Evolutionary conservation across 2,888 invertebrate genomes (phyloP).

Genomic region (Machimus atricapillus): DNA sequence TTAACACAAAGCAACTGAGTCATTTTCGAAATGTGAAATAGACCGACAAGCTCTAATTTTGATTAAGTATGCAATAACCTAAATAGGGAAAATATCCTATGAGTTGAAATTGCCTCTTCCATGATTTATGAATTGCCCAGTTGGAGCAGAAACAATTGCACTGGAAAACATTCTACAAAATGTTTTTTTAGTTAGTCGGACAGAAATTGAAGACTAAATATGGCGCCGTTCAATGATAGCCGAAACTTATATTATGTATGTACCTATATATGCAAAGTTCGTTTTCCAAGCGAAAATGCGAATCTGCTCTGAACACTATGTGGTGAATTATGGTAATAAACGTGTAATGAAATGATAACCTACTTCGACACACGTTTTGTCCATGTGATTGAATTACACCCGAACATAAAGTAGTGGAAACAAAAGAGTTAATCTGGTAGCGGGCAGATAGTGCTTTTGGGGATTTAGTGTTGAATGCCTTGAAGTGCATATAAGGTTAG

Average conservation of each 20-base stretch:
- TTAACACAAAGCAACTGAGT: too few species aligned
- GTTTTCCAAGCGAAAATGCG: background rate
- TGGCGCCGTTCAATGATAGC: background rate
- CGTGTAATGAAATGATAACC: background rate
- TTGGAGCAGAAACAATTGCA: background rate
- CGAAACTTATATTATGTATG: too few species aligned
- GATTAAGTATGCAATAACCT: too few species aligned
- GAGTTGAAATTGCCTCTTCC: background rate
- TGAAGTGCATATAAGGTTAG: background rate
- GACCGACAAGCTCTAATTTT: too few species aligned
- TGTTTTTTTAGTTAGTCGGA: background rate
- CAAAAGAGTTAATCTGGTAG: background rate
- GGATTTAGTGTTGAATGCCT: background rate
- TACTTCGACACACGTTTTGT: background rate
- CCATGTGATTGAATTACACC: background rate
- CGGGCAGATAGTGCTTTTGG: background rate
- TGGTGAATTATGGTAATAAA: constrained; percentile 20
- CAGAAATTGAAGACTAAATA: background rate
- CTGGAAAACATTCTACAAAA: background rate
- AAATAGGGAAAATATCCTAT: background rate
- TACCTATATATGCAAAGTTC: background rate
- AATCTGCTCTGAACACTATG: background rate
- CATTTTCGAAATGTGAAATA: too few species aligned
- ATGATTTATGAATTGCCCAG: background rate
- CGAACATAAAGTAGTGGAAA: background rate